Conservation (phyloP, 2,113 vertebrate genomes). For the Brienomyrus longianalis region DNA sequence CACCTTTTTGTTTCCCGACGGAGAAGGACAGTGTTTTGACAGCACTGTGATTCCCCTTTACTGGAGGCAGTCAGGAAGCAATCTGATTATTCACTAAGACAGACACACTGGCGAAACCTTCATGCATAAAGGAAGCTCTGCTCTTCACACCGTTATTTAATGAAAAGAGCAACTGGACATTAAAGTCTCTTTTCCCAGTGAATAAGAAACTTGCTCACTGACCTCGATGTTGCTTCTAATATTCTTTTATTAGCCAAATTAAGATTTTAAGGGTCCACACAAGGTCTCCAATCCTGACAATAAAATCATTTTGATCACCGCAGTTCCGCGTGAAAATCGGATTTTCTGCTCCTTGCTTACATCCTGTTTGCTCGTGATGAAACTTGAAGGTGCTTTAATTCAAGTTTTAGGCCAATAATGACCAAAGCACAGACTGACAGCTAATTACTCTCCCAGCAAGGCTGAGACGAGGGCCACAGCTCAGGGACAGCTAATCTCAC, state of each 20-base stretch:
- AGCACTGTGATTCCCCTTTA: not conserved
- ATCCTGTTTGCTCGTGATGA: not conserved
- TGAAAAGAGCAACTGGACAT: not conserved
- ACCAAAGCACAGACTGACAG: not conserved
- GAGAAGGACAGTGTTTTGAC: not conserved
- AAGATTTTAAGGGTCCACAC: not conserved
- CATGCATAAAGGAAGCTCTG: not conserved
- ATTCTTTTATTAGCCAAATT: not conserved
- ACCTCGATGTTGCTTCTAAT: not conserved
- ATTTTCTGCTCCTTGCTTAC: not conserved
- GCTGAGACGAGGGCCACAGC: not conserved
- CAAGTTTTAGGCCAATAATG: not conserved
- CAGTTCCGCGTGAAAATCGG: not conserved
- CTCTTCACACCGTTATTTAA: not conserved
- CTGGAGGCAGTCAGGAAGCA: not conserved
- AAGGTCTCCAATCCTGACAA: not conserved
- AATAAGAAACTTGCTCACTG: not conserved
- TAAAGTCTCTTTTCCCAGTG: not conserved
- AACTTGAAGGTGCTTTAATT: not conserved
- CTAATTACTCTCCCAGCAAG: not conserved
- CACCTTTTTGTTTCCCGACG: not conserved
- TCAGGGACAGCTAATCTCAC: not conserved
- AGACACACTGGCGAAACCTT: not conserved
- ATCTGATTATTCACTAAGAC: not conserved
- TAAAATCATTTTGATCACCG: not conserved